Conservation (phyloP, 2,113 vertebrate genomes). For the Varanus salvator region DNA sequence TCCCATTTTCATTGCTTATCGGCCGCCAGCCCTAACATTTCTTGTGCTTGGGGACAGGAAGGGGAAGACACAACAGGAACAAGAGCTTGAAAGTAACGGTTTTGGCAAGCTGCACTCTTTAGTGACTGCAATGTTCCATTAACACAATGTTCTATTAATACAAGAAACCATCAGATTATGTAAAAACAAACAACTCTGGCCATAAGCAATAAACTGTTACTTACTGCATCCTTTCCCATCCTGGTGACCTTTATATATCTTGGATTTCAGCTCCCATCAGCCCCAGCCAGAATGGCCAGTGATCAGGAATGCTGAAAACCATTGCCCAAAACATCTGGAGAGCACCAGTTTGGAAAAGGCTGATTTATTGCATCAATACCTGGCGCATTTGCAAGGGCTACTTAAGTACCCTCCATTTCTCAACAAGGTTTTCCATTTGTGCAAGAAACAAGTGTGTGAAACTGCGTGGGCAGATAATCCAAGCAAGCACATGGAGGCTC, state of each 20-base stretch:
- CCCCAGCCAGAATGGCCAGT: no score
- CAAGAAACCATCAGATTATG: neutral
- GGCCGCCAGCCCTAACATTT: neutral
- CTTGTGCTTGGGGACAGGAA: neutral
- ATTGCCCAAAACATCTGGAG: no score
- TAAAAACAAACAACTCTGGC: neutral
- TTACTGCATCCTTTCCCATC: neutral
- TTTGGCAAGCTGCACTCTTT: slow-evolving; percentile 41
- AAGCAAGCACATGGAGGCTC: neutral
- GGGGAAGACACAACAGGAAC: neutral
- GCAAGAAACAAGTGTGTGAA: neutral
- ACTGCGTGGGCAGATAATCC: no score
- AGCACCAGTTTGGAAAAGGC: no score
- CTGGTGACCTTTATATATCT: no score
- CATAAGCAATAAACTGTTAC: neutral
- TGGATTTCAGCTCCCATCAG: no score
- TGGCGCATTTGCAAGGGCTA: neutral
- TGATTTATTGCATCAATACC: no score
- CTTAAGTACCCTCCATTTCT: no score
- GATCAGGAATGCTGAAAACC: no score
- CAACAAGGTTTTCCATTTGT: neutral
- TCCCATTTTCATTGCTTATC: rapidly evolving
- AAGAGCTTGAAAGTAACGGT: neutral
- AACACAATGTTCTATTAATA: neutral
- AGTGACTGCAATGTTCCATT: neutral